These are phyloP conservation scores for Aspidapion aeneum DNA, from an alignment of 2,888 invertebrate species.

Conservation along the genomic window DNA sequence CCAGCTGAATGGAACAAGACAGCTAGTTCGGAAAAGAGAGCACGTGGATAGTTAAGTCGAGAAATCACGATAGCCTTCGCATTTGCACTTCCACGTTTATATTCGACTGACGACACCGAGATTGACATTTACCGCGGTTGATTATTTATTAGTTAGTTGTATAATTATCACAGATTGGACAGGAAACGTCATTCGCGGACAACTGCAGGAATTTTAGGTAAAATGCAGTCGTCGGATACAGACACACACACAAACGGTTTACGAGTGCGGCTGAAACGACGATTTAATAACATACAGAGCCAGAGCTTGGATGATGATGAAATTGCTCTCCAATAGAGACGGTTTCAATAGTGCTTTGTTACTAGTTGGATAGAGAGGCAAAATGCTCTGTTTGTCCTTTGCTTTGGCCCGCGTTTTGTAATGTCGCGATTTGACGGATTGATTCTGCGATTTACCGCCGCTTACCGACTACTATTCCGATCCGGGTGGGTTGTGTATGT, in stretches of 20 bases:
- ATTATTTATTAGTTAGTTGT: background rate
- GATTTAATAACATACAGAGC: constrained; percentile 20
- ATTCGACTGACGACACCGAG: background rate
- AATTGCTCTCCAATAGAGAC: constrained; percentile 23
- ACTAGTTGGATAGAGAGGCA: constrained; percentile 36
- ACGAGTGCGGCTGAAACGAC: constrained; percentile 17
- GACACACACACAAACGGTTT: background rate
- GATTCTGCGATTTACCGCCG: constrained; percentile 31
- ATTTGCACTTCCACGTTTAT: background rate
- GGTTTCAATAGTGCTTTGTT: constrained; percentile 32
- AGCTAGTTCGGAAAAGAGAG: constrained; percentile 37
- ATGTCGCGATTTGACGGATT: constrained; percentile 35
- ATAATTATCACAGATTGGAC: background rate
- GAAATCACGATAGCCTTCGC: constrained; percentile 12
- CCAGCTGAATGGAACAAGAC: constrained; percentile 42
- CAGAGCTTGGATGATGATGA: constrained; percentile 14
- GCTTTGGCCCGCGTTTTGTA: constrained; percentile 20
- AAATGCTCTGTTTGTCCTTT: constrained; percentile 31
- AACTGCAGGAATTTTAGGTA: too few relatives aligned
- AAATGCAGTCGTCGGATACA: too few relatives aligned
- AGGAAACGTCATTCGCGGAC: background rate
- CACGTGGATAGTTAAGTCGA: constrained; percentile 35
- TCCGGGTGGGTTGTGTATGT: too few relatives aligned
- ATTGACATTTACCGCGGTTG: background rate
- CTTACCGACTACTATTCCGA: background rate